phyloP scores from a whole-genome alignment of 2,113 vertebrate species.

The Hippopotamus amphibius region DNA sequence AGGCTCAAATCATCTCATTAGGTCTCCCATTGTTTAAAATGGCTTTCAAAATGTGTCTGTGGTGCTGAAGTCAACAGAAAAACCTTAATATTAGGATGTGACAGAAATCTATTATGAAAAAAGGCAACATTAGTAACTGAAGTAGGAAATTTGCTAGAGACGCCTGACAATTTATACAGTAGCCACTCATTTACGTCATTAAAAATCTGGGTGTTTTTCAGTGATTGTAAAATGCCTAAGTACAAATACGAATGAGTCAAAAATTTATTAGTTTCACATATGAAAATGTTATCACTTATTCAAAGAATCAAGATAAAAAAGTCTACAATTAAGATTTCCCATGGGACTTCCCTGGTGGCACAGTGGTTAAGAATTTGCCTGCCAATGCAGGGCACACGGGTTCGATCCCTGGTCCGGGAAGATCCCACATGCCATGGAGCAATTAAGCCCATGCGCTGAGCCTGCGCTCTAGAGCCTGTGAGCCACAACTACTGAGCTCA shows the following conservation, averaged over 20 bases:
- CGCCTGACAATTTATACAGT: neutral
- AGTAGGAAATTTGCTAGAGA: neutral
- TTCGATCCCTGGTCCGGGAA: no score
- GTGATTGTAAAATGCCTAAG: neutral
- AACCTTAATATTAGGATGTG: neutral
- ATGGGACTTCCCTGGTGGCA: no score
- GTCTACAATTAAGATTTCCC: neutral
- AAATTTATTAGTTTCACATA: neutral
- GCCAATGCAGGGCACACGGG: no score
- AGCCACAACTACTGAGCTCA: no score
- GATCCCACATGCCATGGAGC: no score
- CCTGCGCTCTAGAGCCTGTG: no score
- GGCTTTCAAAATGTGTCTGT: neutral
- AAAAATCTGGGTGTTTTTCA: neutral
- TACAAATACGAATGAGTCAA: neutral
- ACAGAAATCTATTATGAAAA: slow-evolving; percentile 6
- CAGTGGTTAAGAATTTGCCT: no score
- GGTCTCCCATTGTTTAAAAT: neutral
- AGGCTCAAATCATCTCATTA: neutral
- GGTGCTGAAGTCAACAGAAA: neutral
- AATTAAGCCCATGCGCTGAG: no score
- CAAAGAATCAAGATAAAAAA: neutral
- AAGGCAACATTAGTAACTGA: neutral
- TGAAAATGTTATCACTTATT: slow-evolving; percentile 11
- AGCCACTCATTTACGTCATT: neutral